A percentile compares a stretch with the other conserved stretches of the same genome.
Conservation (phyloP, 1,140 invertebrate genomes). For the Cotesia vestalis region DNA sequence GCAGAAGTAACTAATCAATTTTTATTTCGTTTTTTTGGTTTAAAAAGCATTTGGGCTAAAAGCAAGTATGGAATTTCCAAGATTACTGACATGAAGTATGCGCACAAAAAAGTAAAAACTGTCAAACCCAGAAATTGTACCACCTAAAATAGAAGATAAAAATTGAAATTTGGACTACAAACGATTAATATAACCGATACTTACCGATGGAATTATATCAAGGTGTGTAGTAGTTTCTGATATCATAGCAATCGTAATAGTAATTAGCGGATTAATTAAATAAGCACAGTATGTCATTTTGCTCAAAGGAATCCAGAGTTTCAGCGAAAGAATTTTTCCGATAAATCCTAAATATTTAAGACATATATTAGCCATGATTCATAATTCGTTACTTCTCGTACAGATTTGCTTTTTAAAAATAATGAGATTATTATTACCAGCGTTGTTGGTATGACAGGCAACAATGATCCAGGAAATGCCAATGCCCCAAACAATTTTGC, state of each 20-base stretch:
- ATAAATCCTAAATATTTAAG: slow-evolving; percentile 54
- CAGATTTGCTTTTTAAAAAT: neutral
- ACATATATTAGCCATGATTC: neutral
- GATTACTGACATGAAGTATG: too few relatives aligned
- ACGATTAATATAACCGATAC: neutral
- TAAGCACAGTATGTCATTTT: slow-evolving; percentile 65
- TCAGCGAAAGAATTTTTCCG: slow-evolving; percentile 61
- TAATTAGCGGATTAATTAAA: slow-evolving; percentile 65
- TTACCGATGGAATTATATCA: slow-evolving; percentile 53
- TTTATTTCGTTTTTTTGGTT: neutral
- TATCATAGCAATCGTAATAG: slow-evolving; percentile 40
- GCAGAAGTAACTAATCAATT: neutral
- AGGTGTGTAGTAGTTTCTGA: slow-evolving; percentile 45
- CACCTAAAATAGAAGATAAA: slow-evolving; percentile 9
- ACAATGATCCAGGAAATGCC: slow-evolving; percentile 65
- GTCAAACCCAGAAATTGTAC: slow-evolving; percentile 19
- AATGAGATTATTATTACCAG: slow-evolving; percentile 43
- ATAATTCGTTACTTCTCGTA: too few relatives aligned
- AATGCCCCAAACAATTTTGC: slow-evolving; percentile 64
- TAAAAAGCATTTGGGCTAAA: too few relatives aligned
- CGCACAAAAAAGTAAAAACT: neutral
- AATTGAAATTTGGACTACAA: too few relatives aligned
- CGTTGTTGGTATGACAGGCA: slow-evolving; percentile 63
- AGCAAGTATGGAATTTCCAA: too few relatives aligned
- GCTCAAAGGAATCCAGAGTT: slow-evolving; percentile 64